These are phyloP conservation scores for Trichogramma evanescens DNA, from an alignment of 2,888 invertebrate genomes.

Conservation along the genomic window DNA sequence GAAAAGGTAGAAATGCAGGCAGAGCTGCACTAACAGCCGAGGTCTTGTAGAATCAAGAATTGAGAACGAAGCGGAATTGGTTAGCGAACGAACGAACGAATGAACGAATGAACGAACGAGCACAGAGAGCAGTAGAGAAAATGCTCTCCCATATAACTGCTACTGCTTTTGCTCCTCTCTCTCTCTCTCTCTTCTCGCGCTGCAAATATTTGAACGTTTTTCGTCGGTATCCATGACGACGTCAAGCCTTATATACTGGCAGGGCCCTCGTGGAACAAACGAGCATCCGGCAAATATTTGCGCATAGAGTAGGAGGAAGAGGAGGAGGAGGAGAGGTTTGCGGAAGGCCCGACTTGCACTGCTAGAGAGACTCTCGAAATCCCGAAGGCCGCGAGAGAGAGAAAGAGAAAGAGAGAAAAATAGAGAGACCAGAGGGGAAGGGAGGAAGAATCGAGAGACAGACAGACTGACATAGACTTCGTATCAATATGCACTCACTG, in stretches of 20 bases:
- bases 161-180: constrained; percentile 13
- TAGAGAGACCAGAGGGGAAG: background rate
- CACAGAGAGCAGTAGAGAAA: background rate
- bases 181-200: constrained; percentile 7
- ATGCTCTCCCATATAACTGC: background rate
- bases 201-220: constrained; percentile 34
- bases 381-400: constrained; percentile 15
- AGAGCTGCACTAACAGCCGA: background rate
- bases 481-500: too few relatives aligned
- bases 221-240: constrained; percentile 39
- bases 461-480: too few relatives aligned
- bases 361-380: constrained; percentile 20
- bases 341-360: constrained; percentile 16
- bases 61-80: constrained; percentile 27
- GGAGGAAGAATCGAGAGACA: background rate
- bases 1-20: background rate
- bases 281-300: constrained; percentile 26
- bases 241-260: constrained; percentile 14
- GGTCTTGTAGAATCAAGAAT: constrained; percentile 17
- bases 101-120: background rate
- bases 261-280: constrained; percentile 3
- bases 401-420: background rate
- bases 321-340: constrained; percentile 8
- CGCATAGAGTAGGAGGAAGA: constrained; percentile 1
- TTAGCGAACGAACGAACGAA: constrained; percentile 20